A percentile compares a stretch with the other conserved stretches of the same genome.
Conservation (phyloP, 2,797 vertebrate genomes). For the Betta splendens region DNA sequence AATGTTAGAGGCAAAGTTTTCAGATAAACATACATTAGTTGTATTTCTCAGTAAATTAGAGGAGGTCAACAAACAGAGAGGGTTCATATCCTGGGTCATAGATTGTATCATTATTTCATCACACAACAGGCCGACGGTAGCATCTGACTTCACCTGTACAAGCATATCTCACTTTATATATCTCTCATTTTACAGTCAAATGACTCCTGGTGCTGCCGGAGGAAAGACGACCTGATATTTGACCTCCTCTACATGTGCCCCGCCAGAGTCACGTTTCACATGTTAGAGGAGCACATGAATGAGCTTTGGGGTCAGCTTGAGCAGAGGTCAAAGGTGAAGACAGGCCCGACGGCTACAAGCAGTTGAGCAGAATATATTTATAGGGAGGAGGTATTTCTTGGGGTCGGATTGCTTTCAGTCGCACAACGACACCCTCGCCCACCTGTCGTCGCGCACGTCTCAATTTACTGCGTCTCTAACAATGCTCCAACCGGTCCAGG, state of each 20-base stretch:
- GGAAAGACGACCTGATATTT: neutral
- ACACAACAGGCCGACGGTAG: neutral
- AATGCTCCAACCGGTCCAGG: neutral
- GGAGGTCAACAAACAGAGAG: too few relatives aligned
- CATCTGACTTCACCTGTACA: neutral
- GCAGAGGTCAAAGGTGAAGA: constrained; percentile 66
- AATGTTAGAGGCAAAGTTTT: too few relatives aligned
- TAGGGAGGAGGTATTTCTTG: constrained; percentile 76
- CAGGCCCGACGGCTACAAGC: constrained; percentile 61
- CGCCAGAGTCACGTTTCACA: constrained; percentile 1
- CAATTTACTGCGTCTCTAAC: constrained; percentile 16
- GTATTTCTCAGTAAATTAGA: too few relatives aligned
- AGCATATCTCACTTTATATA: constrained; percentile 10
- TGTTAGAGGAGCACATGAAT: constrained; percentile 51
- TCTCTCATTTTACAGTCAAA: constrained; percentile 57
- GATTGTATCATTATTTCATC: neutral
- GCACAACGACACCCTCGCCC: constrained; percentile 62
- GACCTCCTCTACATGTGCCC: neutral
- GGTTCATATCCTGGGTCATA: neutral
- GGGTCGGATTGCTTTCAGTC: constrained; percentile 79
- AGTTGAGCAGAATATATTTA: constrained; percentile 81
- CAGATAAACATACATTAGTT: neutral
- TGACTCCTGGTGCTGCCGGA: constrained; percentile 7
- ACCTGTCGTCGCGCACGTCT: constrained; percentile 76
- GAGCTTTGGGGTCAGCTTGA: constrained; percentile 21